Evolutionary conservation across 2,888 invertebrate species (phyloP), one percentile per base, ranked within the genome.

Genomic region (Phymatocera aterrima): DNA sequence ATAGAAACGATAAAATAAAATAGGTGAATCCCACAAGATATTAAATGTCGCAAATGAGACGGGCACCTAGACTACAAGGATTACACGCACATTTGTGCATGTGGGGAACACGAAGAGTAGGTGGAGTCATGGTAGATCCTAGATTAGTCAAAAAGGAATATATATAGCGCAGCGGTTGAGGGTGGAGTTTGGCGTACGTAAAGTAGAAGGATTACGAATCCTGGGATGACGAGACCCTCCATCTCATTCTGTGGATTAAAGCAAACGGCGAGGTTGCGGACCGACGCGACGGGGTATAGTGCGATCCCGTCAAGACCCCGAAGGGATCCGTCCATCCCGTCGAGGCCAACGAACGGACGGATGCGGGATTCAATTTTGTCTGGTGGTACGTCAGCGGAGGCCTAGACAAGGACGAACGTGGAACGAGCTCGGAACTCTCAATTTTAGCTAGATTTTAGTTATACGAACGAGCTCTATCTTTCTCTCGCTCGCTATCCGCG

Each of bases 121-220:
- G 2, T 51, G 18, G 51, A 21, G 18, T 10, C 24, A 24, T 40
- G 40, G 40, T 40, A 51, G 51, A 21, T 64, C 37, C 37, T 64
- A 64, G 64, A 64, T 64, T 64, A 64, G 64, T 64, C 64, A 40
- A 37, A 37, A 37, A 64, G 37, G 24, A 40, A 40, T 40, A 40
- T 40, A 40, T 40, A 40, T 8, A 40, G 40, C 40, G 40, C 8
- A 40, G 8, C 40, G 40, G 40, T 40, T 8, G 4, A 4, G 40
- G 40, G 40, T 8, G 40, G 8, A 4, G 40, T 18, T 43, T 48
- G 51, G 48, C n/a, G 18, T 34, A 51, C 48, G 72, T 51, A 72
- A 72, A 72, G 72, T 72, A 72, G 51, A 51, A 72, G 72, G 72
- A 72, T 72, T 72, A 72, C 72, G 72, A 51, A 21, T 48, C 51